These are phyloP conservation scores for Gibbula magus DNA, from an alignment of 2,888 invertebrate species.

Conservation along the genomic window DNA sequence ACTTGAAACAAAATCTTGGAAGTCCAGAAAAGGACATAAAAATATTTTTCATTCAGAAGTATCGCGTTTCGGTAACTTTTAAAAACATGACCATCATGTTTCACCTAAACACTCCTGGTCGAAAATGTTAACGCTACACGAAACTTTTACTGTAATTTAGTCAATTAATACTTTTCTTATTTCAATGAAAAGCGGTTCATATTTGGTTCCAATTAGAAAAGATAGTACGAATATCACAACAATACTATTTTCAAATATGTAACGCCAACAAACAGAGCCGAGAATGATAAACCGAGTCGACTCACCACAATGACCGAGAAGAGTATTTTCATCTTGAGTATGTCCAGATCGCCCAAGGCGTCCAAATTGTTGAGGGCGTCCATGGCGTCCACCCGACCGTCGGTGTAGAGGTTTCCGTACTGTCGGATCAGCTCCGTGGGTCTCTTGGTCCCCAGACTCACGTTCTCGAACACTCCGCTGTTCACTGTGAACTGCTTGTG, in stretches of 20 bases:
- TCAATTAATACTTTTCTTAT: too few species aligned
- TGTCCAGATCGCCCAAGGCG: constrained; percentile 87
- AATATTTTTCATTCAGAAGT: too few species aligned
- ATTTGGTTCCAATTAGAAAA: neutral
- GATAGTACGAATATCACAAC: neutral
- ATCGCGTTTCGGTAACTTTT: too few species aligned
- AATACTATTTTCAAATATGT: neutral
- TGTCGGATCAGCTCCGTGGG: constrained; percentile 81
- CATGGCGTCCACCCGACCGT: constrained; percentile 88
- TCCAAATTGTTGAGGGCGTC: constrained; percentile 89
- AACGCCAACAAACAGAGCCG: neutral
- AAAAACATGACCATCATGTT: too few species aligned
- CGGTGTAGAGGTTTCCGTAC: constrained; percentile 89
- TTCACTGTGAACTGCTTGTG: constrained; percentile 63
- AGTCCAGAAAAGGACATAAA: too few species aligned
- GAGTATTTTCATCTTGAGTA: constrained; percentile 94
- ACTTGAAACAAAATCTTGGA: neutral
- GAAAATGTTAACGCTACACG: too few species aligned
- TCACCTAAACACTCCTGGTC: too few species aligned
- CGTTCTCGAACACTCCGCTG: constrained; percentile 70
- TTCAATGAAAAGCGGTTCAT: too few species aligned
- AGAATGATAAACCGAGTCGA: constrained; percentile 26
- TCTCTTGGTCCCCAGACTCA: constrained; percentile 70
- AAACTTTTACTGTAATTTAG: too few species aligned
- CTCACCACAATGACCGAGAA: constrained; percentile 97